phyloP scores from a whole-genome alignment of 1,140 invertebrate genomes.

The Drosophila eugracilis region DNA sequence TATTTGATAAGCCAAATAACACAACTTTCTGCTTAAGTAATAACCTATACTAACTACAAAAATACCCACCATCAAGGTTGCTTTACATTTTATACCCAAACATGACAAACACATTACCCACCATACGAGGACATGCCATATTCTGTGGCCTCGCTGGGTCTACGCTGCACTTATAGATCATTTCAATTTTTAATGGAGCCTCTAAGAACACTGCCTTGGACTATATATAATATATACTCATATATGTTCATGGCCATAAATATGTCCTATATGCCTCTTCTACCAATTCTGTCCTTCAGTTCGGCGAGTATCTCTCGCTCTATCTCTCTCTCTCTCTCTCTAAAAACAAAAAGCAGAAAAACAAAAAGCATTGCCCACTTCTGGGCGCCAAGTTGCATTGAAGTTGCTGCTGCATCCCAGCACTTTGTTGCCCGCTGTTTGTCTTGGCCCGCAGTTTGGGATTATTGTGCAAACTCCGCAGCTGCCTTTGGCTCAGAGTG shows the following conservation, averaged over 20 bases:
- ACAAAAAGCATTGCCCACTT: conserved; percentile 61
- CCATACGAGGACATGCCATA: not conserved
- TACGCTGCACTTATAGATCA: conserved; percentile 19
- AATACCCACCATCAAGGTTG: not conserved
- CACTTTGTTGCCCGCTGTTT: conserved; percentile 24
- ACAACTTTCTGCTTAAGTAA: too few relatives aligned
- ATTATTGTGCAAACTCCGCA: conserved; percentile 51
- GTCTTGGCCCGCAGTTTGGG: conserved; percentile 48
- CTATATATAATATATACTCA: not conserved
- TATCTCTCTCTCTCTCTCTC: too few relatives aligned
- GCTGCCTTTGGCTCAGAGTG: conserved; percentile 42
- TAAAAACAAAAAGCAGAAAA: not conserved
- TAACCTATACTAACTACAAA: too few relatives aligned
- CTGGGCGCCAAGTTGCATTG: conserved; percentile 45
- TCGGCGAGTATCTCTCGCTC: conserved; percentile 17
- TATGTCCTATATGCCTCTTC: conserved; percentile 31
- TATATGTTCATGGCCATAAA: conserved; percentile 39
- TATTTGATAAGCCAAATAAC: too few relatives aligned
- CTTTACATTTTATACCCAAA: not conserved
- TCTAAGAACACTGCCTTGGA: conserved; percentile 26
- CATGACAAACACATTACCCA: conserved; percentile 27
- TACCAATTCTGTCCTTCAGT: not conserved
- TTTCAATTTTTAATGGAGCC: conserved; percentile 37
- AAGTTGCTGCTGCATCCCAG: conserved; percentile 56
- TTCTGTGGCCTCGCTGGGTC: conserved; percentile 27